phyloP scores from a whole-genome alignment of 1,140 invertebrate genomes.

The Lutraria rhynchaena region DNA sequence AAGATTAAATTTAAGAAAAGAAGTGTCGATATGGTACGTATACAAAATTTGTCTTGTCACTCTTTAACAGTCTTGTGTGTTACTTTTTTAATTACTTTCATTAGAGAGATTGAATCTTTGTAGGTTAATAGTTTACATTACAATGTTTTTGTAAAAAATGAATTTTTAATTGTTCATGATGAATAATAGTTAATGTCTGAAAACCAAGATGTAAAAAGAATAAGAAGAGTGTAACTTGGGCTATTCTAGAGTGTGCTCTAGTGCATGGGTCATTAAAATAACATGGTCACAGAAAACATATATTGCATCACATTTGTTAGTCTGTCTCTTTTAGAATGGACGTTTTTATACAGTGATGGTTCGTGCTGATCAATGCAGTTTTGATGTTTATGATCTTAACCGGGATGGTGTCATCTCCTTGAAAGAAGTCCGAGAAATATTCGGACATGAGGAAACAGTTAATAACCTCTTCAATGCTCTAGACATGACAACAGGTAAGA shows the following conservation, averaged over 20 bases:
- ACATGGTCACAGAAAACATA: background rate
- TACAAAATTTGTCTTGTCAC: no score
- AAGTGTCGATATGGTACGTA: background rate
- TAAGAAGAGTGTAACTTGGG: background rate
- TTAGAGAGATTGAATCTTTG: background rate
- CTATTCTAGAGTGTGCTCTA: background rate
- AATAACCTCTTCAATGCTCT: background rate
- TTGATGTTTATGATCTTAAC: constrained; percentile 1
- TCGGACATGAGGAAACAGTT: background rate
- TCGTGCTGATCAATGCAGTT: background rate
- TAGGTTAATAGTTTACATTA: background rate
- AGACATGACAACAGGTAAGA: constrained; percentile 19
- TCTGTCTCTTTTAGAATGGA: background rate
- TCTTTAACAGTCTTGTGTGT: background rate
- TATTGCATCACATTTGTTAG: background rate
- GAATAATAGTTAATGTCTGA: background rate
- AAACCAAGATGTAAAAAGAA: background rate
- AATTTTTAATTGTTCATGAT: background rate
- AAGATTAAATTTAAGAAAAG: background rate
- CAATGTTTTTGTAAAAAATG: no score
- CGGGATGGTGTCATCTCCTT: background rate
- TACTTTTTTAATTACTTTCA: background rate
- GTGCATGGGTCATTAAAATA: background rate
- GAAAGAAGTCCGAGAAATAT: constrained; percentile 2
- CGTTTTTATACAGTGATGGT: background rate